Evolutionary conservation across 2,797 vertebrate species (phyloP).

Genomic region (Sebastes hubbsi): DNA sequence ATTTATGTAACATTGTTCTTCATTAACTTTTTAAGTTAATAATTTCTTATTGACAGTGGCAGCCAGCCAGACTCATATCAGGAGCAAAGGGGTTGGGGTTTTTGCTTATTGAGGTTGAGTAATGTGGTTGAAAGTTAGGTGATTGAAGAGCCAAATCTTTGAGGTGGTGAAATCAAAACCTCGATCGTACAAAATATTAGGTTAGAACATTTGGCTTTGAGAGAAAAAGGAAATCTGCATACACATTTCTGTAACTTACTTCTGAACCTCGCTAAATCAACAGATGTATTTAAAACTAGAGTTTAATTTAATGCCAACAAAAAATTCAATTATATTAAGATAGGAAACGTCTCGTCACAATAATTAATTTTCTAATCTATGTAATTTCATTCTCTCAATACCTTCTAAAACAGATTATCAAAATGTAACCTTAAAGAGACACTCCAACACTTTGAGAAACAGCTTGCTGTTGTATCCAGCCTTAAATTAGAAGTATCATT

Average conservation of each 20-base stretch:
- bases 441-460: conserved; percentile 3
- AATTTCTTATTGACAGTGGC: conserved; percentile 1
- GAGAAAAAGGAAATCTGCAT: neutral
- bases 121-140: neutral
- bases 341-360: neutral
- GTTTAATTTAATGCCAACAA: neutral
- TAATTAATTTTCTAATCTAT: neutral
- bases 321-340: neutral
- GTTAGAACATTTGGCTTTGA: conserved; percentile 35
- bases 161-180: conserved; percentile 26
- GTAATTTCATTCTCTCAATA: neutral
- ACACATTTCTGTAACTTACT: neutral
- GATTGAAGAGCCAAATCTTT: neutral
- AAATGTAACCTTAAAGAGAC: neutral
- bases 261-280: neutral
- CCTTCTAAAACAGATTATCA: neutral
- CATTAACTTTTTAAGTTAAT: neutral
- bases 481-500: neutral
- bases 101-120: neutral
- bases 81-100: conserved; percentile 13
- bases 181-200: conserved; percentile 19
- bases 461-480: neutral
- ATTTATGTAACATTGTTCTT: neutral
- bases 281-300: neutral
- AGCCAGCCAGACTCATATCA: conserved; percentile 21